These are phyloP conservation scores for Amorpha juglandis DNA, from an alignment of 2,888 invertebrate genomes.

Conservation along the genomic window DNA sequence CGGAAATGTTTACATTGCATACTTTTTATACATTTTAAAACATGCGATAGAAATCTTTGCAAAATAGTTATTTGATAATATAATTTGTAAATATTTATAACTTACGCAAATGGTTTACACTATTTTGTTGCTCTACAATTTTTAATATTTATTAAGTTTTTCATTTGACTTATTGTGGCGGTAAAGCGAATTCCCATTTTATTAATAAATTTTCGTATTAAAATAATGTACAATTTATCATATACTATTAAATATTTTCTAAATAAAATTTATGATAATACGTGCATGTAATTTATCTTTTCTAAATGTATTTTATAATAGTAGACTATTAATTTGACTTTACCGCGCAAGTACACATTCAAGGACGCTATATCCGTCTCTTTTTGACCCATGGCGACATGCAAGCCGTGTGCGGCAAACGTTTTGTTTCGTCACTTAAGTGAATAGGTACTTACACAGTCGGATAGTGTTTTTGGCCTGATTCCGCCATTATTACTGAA, in stretches of 20 bases:
- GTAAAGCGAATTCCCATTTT: conserved; percentile 4
- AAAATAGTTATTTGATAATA: neutral
- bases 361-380: conserved; percentile 71
- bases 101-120: too few species aligned
- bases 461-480: conserved; percentile 72
- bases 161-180: neutral
- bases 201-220: neutral
- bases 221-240: neutral
- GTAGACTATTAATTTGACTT: conserved; percentile 66
- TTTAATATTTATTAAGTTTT: neutral
- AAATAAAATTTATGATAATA: neutral
- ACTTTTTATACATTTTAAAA: neutral
- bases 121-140: neutral
- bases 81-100: neutral
- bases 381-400: conserved; percentile 37
- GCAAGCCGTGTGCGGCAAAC: conserved; percentile 58
- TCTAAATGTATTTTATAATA: conserved; percentile 30
- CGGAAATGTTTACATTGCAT: conserved; percentile 22
- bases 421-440: conserved; percentile 74
- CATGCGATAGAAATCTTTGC: neutral
- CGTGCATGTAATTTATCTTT: neutral
- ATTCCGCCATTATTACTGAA: conserved; percentile 79
- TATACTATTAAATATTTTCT: neutral
- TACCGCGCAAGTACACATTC: conserved; percentile 78
- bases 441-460: conserved; percentile 62